A percentile compares a stretch with the other conserved stretches of the same genome.
These are phyloP conservation scores for Amazona guildingii DNA, from an alignment of 2,113 vertebrate genomes.

Conservation along the genomic window DNA sequence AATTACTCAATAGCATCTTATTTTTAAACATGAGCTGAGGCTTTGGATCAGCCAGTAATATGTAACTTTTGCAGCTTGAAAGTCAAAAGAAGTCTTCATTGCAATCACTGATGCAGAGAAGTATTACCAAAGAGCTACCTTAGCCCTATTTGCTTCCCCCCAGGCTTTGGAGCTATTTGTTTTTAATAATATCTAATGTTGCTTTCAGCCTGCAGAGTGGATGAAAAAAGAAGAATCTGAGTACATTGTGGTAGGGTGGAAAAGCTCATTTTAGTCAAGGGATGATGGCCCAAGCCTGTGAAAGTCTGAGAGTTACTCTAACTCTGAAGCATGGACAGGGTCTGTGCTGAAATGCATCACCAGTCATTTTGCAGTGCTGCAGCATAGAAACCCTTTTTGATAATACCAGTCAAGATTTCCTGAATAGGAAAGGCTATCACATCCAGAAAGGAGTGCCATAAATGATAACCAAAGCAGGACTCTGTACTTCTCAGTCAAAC, in stretches of 20 bases:
- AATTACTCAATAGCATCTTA: constrained; percentile 36
- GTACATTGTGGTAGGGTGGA: background rate
- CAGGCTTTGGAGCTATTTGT: background rate
- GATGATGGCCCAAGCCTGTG: background rate
- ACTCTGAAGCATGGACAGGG: background rate
- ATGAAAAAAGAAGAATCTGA: background rate
- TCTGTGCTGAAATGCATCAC: background rate
- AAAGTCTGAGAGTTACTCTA: background rate
- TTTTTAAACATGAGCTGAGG: constrained; percentile 20
- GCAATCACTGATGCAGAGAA: constrained; percentile 32
- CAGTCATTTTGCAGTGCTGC: background rate
- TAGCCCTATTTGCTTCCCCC: background rate
- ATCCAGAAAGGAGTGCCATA: background rate
- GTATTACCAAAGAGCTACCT: constrained; percentile 17
- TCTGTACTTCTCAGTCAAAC: background rate
- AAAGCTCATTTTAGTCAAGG: constrained; percentile 37
- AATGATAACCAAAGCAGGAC: background rate
- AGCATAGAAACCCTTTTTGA: background rate
- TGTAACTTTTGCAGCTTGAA: constrained; percentile 34
- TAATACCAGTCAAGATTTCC: background rate
- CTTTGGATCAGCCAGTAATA: constrained; percentile 35
- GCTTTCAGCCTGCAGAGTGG: background rate
- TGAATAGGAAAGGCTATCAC: background rate
- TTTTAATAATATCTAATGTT: background rate
- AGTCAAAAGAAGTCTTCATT: constrained; percentile 44